Evolutionary conservation across 2,113 vertebrate species (phyloP), one percentile per base, ranked within the genome.

Genomic region (Pontoporia blainvillei): DNA sequence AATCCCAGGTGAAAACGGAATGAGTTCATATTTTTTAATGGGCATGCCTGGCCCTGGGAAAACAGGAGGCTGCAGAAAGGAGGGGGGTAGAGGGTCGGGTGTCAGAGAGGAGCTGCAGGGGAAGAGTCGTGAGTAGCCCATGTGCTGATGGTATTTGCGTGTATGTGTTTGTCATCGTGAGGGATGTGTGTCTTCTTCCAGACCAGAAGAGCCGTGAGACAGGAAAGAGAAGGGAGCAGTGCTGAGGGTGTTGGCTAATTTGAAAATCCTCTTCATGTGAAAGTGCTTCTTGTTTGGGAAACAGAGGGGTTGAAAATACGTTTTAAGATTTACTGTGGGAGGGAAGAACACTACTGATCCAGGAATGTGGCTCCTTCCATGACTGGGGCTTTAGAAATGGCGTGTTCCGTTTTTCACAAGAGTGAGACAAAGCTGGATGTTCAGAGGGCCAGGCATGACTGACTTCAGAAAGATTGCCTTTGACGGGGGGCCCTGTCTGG

Each of bases 401-500:
- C 61, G 36, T 1, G 1, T 5, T 4, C 0, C 2, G 8, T 29
- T 36, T 15, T 25, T 86, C 44, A 54, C 8, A 44, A 3, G 29
- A n/a, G 23, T 12, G 75, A 31, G 52, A 39, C 31, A 13, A 62
- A 31, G 62, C 39, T 5, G 20, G 1, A 14, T 31, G 27, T 11
- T 29, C 44, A 2, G 46, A 49, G 21, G 7, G 5, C 23, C 49
- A 8, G 27, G 29, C 13, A 25, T 8, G 57, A 20, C 36, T 17
- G n/a, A 12, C 66, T 34, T 23, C 49, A 8, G 17, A 31, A 34
- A 75, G 75, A 57, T 39, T 8, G 62, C 18, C 29, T 85, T 84
- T 73, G 15, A 6, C 6, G 17, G 25, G 29, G 52, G 44, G 49
- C 13, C 84, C 84, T 23, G 23, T 39, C 41, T 49, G 21, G 5